phyloP scores from a whole-genome alignment of 2,797 vertebrate genomes.

The Melanotaenia trifasciata region DNA sequence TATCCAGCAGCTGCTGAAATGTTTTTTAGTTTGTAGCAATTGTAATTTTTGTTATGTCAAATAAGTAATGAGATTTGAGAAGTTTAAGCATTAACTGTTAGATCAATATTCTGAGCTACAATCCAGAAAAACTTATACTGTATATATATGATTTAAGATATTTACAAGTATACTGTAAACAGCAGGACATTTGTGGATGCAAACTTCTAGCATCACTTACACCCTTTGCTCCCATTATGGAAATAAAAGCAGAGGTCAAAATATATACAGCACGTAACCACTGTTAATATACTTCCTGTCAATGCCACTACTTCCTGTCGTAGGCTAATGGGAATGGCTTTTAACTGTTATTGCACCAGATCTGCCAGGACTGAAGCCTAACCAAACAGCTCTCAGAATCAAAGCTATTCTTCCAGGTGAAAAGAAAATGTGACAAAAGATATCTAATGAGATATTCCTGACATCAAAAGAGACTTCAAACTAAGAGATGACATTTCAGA shows the following conservation, averaged over 20 bases:
- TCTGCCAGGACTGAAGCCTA: constrained; percentile 20
- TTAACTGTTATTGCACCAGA: constrained; percentile 14
- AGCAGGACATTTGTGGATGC: not conserved
- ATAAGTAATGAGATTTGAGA: no score
- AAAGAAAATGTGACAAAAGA: constrained; percentile 41
- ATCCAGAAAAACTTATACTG: not conserved
- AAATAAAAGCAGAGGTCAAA: constrained; percentile 15
- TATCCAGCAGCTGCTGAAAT: not conserved
- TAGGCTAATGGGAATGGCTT: not conserved
- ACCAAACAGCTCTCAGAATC: constrained; percentile 36
- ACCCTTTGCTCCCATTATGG: not conserved
- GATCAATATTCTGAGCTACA: not conserved
- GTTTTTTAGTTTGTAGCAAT: no score
- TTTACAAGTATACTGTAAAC: no score
- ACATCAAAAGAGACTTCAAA: constrained; percentile 53
- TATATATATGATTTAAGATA: no score
- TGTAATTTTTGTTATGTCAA: no score
- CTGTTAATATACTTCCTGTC: not conserved
- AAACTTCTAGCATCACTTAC: not conserved
- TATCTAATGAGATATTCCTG: constrained; percentile 53
- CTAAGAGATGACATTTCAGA: constrained; percentile 35
- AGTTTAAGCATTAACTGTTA: not conserved
- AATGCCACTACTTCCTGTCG: not conserved
- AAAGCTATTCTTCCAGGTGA: constrained; percentile 39
- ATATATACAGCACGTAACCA: not conserved